phyloP scores from a whole-genome alignment of 2,113 vertebrate species.

The Oncorhynchus gorbuscha region DNA sequence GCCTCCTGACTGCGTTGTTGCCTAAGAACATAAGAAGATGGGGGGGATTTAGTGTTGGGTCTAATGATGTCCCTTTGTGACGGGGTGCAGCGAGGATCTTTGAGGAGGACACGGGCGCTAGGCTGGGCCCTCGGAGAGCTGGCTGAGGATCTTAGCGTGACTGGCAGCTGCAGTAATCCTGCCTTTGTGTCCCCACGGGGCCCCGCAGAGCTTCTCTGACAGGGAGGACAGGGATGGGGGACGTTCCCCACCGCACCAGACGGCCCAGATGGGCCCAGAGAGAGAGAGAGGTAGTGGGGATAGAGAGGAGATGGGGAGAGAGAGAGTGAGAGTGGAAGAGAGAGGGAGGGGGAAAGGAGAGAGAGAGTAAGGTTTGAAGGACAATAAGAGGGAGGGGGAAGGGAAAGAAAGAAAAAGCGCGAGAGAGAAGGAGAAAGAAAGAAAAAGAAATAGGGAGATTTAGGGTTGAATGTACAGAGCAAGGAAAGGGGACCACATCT shows the following conservation, averaged over 20 bases:
- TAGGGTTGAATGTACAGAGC: background rate
- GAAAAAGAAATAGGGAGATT: background rate
- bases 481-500: background rate
- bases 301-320: background rate
- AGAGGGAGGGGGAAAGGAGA: constrained; percentile 24
- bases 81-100: constrained; percentile 64
- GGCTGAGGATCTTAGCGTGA: no score
- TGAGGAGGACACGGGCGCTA: constrained; percentile 68
- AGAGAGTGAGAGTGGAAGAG: background rate
- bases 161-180: no score
- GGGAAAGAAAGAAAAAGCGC: constrained; percentile 12
- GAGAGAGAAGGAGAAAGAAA: background rate
- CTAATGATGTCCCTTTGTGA: constrained; percentile 78
- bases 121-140: constrained; percentile 43
- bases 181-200: no score
- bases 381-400: constrained; percentile 16
- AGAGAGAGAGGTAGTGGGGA: constrained; percentile 7
- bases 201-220: constrained; percentile 58
- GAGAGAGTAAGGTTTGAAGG: constrained; percentile 26
- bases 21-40: constrained; percentile 48
- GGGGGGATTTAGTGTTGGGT: constrained; percentile 65
- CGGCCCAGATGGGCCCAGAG: constrained; percentile 74
- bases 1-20: constrained; percentile 42
- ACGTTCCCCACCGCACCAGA: constrained; percentile 67
- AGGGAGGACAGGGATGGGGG: constrained; percentile 68